phyloP scores from a whole-genome alignment of 2,888 invertebrate genomes.

The Harpalus rufipes region DNA sequence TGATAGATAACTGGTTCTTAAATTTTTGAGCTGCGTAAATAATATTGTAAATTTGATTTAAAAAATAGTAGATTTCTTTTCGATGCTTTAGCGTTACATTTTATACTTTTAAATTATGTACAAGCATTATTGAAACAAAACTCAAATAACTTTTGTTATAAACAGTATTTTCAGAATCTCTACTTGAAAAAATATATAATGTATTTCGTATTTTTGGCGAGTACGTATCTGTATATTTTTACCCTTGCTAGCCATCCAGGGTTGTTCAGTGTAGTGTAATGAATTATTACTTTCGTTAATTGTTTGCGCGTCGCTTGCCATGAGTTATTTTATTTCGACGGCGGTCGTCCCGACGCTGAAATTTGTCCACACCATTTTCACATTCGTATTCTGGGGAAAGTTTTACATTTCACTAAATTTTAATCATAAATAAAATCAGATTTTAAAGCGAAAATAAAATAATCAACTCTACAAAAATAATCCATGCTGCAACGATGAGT shows the following conservation, averaged over 20 bases:
- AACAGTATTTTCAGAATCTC: neutral
- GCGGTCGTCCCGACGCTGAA: neutral
- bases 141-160: too few relatives aligned
- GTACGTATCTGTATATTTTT: slow-evolving; percentile 6
- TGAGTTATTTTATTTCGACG: slow-evolving; percentile 54
- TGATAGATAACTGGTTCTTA: too few relatives aligned
- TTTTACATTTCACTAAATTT: slow-evolving; percentile 27
- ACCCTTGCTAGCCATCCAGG: neutral
- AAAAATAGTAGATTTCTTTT: too few relatives aligned
- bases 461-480: too few relatives aligned
- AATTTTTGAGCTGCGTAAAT: too few relatives aligned
- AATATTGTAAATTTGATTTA: too few relatives aligned
- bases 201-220: neutral
- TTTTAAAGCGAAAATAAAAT: neutral
- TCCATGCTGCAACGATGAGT: too few relatives aligned
- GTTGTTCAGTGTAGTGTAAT: slow-evolving; percentile 41
- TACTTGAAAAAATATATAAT: neutral
- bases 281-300: slow-evolving; percentile 66
- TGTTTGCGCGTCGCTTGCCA: slow-evolving; percentile 57
- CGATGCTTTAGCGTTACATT: too few relatives aligned
- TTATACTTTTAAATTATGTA: too few relatives aligned
- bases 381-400: neutral
- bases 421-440: neutral
- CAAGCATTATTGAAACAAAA: too few relatives aligned
- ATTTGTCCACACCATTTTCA: slow-evolving; percentile 9